Conservation (phyloP, 2,888 invertebrate genomes). For the Erebia palarica region DNA sequence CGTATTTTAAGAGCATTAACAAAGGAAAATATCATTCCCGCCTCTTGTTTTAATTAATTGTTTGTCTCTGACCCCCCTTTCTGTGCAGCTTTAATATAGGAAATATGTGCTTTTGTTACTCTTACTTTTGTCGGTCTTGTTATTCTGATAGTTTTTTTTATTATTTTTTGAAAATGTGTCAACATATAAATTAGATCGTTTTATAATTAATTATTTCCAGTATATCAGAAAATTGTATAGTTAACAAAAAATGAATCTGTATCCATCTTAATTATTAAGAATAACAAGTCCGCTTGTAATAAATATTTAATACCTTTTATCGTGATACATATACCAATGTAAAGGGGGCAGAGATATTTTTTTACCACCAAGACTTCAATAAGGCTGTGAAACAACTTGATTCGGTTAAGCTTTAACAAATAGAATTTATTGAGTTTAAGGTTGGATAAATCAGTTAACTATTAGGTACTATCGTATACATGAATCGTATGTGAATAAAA, state of each 20-base stretch:
- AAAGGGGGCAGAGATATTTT: constrained; percentile 56
- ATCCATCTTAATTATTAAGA: not conserved
- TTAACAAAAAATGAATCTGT: too few species aligned
- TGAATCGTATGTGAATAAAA: too few species aligned
- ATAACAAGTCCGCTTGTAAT: not conserved
- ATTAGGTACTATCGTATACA: not conserved
- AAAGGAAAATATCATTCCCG: constrained; percentile 57
- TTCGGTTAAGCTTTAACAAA: constrained; percentile 62
- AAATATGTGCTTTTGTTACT: constrained; percentile 13
- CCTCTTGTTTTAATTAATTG: constrained; percentile 58
- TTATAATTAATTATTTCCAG: not conserved
- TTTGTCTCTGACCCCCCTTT: constrained; percentile 59
- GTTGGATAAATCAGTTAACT: constrained; percentile 26
- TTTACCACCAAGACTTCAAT: constrained; percentile 70
- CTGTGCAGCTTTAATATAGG: constrained; percentile 31
- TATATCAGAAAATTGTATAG: too few species aligned
- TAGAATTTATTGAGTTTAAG: constrained; percentile 4
- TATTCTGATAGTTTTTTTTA: constrained; percentile 1
- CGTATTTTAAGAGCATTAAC: constrained; percentile 48
- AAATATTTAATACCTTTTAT: constrained; percentile 25
- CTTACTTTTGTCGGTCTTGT: not conserved
- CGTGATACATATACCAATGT: not conserved
- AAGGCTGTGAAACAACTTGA: constrained; percentile 78
- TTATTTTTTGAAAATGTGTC: not conserved
- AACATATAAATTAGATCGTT: not conserved